Conservation (phyloP, 2,888 invertebrate species). For the Stenurella melanura region DNA sequence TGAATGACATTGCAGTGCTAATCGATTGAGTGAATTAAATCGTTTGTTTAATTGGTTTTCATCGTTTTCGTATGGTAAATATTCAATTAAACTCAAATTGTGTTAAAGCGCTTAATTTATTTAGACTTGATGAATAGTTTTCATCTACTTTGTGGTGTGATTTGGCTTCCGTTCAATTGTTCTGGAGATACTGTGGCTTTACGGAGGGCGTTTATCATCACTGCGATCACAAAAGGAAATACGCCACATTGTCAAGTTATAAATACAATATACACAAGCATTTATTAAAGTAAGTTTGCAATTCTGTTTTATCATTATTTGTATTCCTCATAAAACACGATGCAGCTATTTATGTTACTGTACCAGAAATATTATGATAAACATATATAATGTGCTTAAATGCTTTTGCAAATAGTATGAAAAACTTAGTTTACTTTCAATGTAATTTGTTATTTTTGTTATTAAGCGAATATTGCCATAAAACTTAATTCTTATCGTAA, state of each 20-base stretch:
- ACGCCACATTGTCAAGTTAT: background rate
- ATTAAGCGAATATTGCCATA: background rate
- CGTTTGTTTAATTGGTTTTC: background rate
- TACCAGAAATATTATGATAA: background rate
- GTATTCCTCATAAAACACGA: background rate
- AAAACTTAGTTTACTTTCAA: background rate
- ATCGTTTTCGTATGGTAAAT: background rate
- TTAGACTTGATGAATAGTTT: slow-evolving; percentile 6
- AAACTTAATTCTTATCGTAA: no score
- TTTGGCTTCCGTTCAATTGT: slow-evolving; percentile 5
- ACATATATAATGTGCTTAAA: background rate
- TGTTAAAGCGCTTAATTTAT: background rate
- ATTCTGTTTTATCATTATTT: background rate
- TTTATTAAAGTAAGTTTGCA: slow-evolving; percentile 19
- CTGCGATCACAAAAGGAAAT: background rate
- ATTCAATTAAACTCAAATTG: background rate
- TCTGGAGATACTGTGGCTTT: slow-evolving; percentile 4
- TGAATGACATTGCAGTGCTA: background rate
- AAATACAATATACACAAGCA: background rate
- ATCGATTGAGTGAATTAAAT: background rate
- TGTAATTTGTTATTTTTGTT: background rate
- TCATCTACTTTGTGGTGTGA: slow-evolving; percentile 20
- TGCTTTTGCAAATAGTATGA: background rate
- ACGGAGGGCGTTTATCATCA: background rate
- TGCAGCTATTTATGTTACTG: background rate